Percentiles rank a stretch among this genome's conserved stretches.
Conservation (phyloP, 2,113 vertebrate species). For the Neodontobutis hainanensis region DNA sequence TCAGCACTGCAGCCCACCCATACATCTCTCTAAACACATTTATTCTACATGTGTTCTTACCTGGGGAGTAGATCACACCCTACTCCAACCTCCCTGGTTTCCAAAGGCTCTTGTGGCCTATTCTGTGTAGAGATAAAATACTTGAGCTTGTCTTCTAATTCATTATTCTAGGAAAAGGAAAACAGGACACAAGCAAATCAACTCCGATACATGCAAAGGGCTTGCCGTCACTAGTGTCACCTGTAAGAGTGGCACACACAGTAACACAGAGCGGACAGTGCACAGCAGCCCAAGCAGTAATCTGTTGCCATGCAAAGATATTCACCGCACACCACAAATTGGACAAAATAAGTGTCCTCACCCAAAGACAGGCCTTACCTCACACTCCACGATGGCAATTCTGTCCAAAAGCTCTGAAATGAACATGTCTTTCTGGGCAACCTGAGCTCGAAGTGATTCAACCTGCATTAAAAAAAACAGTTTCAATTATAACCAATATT, state of each 20-base stretch:
- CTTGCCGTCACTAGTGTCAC: constrained; percentile 21
- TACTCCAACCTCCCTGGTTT: constrained; percentile 88
- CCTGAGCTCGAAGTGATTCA: constrained; percentile 85
- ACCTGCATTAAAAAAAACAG: constrained; percentile 75
- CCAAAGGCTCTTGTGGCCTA: constrained; percentile 53
- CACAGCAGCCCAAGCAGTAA: constrained; percentile 29
- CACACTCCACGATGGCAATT: constrained; percentile 95
- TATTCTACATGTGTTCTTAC: constrained; percentile 71
- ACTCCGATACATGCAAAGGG: constrained; percentile 66
- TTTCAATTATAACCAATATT: background rate
- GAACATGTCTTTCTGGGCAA: constrained; percentile 93
- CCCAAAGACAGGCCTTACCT: constrained; percentile 80
- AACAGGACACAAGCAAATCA: constrained; percentile 75
- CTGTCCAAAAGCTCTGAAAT: constrained; percentile 96
- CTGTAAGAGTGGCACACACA: constrained; percentile 28
- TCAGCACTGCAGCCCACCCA: constrained; percentile 37
- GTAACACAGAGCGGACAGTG: constrained; percentile 16
- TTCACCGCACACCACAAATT: constrained; percentile 25
- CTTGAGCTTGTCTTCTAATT: constrained; percentile 95
- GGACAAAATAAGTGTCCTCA: background rate
- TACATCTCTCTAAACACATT: background rate
- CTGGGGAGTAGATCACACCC: constrained; percentile 86
- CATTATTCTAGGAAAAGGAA: constrained; percentile 90
- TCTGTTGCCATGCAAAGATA: constrained; percentile 37
- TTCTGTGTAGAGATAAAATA: constrained; percentile 88